A percentile compares a stretch with the other conserved stretches of the same genome.
Evolutionary conservation across 1,140 invertebrate genomes (phyloP).

Genomic region (Holotrichia oblita): DNA sequence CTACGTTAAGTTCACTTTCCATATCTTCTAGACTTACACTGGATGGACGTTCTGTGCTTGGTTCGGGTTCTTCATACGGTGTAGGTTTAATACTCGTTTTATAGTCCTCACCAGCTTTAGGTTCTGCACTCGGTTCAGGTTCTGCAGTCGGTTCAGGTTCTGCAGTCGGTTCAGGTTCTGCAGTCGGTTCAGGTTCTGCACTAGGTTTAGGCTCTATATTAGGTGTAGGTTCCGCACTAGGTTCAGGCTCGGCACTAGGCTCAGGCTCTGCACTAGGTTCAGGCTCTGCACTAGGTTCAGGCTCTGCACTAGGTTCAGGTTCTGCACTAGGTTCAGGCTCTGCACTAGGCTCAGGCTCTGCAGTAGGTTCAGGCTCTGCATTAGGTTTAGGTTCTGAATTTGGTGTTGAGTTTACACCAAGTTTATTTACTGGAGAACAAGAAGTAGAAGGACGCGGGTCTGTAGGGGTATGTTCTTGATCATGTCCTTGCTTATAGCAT

Average conservation of each 20-base stretch:
- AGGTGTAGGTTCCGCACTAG: constrained; percentile 51
- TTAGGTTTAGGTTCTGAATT: constrained; percentile 52
- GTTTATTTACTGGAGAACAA: constrained; percentile 54
- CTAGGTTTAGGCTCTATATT: constrained; percentile 51
- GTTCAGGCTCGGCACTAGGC: constrained; percentile 54
- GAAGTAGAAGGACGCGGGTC: no score
- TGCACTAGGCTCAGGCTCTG: constrained; percentile 51
- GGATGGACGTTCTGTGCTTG: no score
- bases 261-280: constrained; percentile 60
- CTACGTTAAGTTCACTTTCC: no score
- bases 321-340: constrained; percentile 57
- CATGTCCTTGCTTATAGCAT: constrained; percentile 55
- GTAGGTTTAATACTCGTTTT: no score
- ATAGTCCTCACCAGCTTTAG: no score
- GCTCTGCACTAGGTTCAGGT: constrained; percentile 56
- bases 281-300: constrained; percentile 53
- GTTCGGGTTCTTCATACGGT: no score
- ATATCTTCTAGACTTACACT: no score
- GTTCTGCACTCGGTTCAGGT: constrained; percentile 55
- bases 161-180: constrained; percentile 48
- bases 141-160: constrained; percentile 54
- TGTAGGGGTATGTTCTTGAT: no score
- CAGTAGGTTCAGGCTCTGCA: constrained; percentile 47
- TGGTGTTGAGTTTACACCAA: constrained; percentile 53
- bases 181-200: constrained; percentile 48